Percentiles rank a stretch among this genome's conserved stretches.
Evolutionary conservation across 1,140 invertebrate species (phyloP).

Genomic region (Heliconius eleuchia): DNA sequence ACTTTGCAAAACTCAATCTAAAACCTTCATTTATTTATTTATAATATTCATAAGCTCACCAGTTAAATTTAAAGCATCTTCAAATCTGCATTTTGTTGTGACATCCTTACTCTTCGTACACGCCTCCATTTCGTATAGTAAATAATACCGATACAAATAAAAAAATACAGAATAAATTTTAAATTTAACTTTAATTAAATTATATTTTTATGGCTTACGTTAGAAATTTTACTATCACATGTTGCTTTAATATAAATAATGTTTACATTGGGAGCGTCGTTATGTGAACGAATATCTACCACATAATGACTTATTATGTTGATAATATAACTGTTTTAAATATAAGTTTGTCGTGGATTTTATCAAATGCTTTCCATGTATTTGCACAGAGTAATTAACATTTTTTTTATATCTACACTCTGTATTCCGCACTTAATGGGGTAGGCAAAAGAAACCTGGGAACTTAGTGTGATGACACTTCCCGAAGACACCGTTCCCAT

Average conservation of each 20-base stretch:
- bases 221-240: neutral
- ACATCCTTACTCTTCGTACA: neutral
- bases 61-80: slow-evolving; percentile 41
- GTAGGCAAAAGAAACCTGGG: too few relatives aligned
- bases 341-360: slow-evolving; percentile 7
- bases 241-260: neutral
- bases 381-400: neutral
- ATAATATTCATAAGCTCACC: slow-evolving; percentile 29
- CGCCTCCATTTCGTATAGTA: slow-evolving; percentile 4
- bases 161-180: neutral
- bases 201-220: neutral
- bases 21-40: too few relatives aligned
- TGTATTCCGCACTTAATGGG: too few relatives aligned
- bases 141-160: neutral
- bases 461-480: too few relatives aligned
- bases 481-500: too few relatives aligned
- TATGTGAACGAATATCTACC: neutral
- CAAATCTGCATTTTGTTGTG: slow-evolving; percentile 34
- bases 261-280: neutral
- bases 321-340: neutral
- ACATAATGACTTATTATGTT: neutral
- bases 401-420: neutral
- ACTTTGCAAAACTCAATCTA: too few relatives aligned
- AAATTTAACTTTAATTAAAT: neutral
- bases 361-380: neutral